phyloP scores from a whole-genome alignment of 2,888 invertebrate species.

The Temnothorax rugatulus region DNA sequence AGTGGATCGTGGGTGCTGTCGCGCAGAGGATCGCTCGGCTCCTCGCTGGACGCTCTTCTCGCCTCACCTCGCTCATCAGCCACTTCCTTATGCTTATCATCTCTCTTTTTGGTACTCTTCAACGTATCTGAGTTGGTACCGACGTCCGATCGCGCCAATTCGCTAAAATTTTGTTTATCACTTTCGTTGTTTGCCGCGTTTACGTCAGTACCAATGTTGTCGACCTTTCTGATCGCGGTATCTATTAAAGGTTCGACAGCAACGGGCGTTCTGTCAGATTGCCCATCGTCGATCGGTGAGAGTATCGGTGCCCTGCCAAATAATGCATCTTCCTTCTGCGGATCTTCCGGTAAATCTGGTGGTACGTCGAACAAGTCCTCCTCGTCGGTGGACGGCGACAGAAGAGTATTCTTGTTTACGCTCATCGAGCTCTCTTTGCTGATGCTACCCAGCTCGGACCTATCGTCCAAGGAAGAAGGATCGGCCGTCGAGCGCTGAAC shows the following conservation, averaged over 20 bases:
- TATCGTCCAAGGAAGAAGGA: conserved; percentile 77
- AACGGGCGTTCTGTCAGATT: conserved; percentile 49
- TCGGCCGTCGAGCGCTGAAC: conserved; percentile 50
- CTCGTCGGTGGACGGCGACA: conserved; percentile 86
- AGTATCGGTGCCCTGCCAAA: conserved; percentile 84
- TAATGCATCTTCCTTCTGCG: conserved; percentile 82
- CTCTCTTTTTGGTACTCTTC: conserved; percentile 3
- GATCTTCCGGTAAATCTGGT: conserved; percentile 84
- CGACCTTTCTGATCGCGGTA: conserved; percentile 47
- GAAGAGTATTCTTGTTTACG: conserved; percentile 82
- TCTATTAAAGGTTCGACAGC: conserved; percentile 60
- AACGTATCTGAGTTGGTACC: neutral
- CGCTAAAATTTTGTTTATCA: conserved; percentile 3
- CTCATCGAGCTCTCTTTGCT: conserved; percentile 82
- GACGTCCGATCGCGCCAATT: neutral
- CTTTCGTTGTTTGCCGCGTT: neutral
- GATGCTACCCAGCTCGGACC: conserved; percentile 81
- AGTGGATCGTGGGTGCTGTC: conserved; percentile 81
- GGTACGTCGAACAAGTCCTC: conserved; percentile 86
- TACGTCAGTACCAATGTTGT: neutral
- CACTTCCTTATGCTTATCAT: neutral
- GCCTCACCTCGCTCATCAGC: conserved; percentile 2
- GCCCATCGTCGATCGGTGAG: conserved; percentile 79
- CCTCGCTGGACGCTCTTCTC: conserved; percentile 48
- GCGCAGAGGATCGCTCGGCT: conserved; percentile 80